Conservation (phyloP, 2,888 invertebrate genomes). For the Pteria penguin region DNA sequence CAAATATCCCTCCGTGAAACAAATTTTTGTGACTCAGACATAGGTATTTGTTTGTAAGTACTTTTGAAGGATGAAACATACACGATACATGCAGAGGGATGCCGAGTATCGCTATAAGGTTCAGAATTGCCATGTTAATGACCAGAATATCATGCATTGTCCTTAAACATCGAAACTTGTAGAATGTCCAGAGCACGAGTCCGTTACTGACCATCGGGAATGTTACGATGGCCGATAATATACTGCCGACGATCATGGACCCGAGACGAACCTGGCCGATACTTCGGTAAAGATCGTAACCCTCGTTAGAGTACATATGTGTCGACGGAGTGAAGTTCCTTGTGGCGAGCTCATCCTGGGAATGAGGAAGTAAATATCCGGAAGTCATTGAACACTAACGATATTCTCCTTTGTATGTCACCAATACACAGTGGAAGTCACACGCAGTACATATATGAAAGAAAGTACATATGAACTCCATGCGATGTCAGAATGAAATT, state of each 20-base stretch:
- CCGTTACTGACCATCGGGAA: constrained; percentile 22
- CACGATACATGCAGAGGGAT: constrained; percentile 36
- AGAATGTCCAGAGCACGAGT: constrained; percentile 20
- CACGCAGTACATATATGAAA: too few relatives aligned
- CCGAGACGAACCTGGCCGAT: neutral
- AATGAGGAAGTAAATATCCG: too few relatives aligned
- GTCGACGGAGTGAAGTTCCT: too few relatives aligned
- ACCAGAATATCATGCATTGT: constrained; percentile 34
- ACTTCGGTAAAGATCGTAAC: constrained; percentile 5
- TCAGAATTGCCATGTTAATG: constrained; percentile 32
- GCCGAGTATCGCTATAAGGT: constrained; percentile 28
- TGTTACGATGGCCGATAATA: neutral
- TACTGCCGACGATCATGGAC: neutral
- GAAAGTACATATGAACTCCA: too few relatives aligned
- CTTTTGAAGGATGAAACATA: constrained; percentile 20
- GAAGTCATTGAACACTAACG: too few relatives aligned
- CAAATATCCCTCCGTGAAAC: constrained; percentile 32
- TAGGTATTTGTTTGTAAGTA: constrained; percentile 25
- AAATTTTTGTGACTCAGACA: constrained; percentile 27
- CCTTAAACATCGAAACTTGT: constrained; percentile 28
- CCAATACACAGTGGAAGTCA: too few relatives aligned
- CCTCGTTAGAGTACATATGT: constrained; percentile 1
- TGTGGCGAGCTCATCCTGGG: too few relatives aligned
- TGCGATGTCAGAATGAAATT: too few relatives aligned
- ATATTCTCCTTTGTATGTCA: too few relatives aligned